Evolutionary conservation across 2,888 invertebrate species (phyloP).

Genomic region (Linyphia triangularis): DNA sequence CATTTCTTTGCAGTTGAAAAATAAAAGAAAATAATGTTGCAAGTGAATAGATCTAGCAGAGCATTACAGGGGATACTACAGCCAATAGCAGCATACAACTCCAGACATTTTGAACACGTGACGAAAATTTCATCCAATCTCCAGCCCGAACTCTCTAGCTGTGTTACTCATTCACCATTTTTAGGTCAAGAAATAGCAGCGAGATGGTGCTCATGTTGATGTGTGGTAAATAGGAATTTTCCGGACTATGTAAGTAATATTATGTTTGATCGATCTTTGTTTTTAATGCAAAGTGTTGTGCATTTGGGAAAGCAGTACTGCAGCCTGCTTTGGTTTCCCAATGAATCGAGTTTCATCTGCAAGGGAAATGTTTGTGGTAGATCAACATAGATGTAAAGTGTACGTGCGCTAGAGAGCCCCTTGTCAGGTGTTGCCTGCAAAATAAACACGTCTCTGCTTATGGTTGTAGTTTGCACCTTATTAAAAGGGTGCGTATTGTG

Average conservation of each 20-base stretch:
- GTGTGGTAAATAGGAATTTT: conserved; percentile 48
- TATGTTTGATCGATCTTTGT: neutral
- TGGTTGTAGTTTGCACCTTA: conserved; percentile 1
- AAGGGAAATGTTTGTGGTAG: conserved; percentile 58
- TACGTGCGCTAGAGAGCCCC: conserved; percentile 68
- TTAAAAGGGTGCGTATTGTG: conserved; percentile 1
- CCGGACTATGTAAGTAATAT: conserved; percentile 52
- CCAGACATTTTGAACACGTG: conserved; percentile 72
- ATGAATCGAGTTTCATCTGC: neutral
- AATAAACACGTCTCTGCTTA: conserved; percentile 70
- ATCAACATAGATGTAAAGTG: conserved; percentile 63
- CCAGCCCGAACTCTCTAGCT: conserved; percentile 50
- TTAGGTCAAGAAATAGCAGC: conserved; percentile 74
- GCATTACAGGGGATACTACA: conserved; percentile 70
- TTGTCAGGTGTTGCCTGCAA: conserved; percentile 67
- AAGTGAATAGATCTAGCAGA: conserved; percentile 70
- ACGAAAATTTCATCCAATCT: conserved; percentile 58
- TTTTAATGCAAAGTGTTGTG: conserved; percentile 10
- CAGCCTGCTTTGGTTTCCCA: neutral
- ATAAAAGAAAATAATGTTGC: conserved; percentile 56
- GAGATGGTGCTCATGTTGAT: conserved; percentile 68
- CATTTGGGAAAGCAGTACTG: neutral
- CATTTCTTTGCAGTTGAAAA: conserved; percentile 26
- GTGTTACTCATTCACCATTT: conserved; percentile 75
- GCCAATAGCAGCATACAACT: conserved; percentile 72